Percentiles rank a stretch among this genome's conserved stretches.
These are phyloP conservation scores for Syrista parreyssii DNA, from an alignment of 2,888 invertebrate genomes.

Conservation along the genomic window DNA sequence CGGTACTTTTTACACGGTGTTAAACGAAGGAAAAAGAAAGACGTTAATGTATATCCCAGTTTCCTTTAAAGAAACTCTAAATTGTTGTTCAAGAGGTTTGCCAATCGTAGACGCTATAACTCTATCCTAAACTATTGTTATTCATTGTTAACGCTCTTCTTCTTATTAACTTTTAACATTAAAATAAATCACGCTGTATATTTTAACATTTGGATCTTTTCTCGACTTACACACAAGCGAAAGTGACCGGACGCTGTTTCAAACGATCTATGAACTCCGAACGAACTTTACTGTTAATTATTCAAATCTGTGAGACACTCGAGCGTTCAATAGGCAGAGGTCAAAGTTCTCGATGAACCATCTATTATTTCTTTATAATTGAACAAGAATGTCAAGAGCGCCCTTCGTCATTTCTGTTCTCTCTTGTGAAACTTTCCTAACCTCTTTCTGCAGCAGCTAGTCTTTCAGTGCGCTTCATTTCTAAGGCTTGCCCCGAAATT, in stretches of 20 bases:
- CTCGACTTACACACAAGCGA: slow-evolving; percentile 30
- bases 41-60: slow-evolving; percentile 31
- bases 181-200: slow-evolving; percentile 49
- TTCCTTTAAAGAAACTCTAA: slow-evolving; percentile 52
- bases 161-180: slow-evolving; percentile 60
- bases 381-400: not conserved
- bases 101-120: slow-evolving; percentile 56
- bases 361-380: not conserved
- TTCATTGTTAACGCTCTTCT: slow-evolving; percentile 59
- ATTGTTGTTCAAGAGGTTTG: slow-evolving; percentile 60
- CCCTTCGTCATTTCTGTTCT: not conserved
- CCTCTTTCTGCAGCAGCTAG: slow-evolving; percentile 16
- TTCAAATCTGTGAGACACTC: not conserved
- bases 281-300: not conserved
- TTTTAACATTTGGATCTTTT: slow-evolving; percentile 54
- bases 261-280: not conserved
- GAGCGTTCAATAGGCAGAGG: not conserved
- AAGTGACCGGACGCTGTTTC: not conserved
- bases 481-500: slow-evolving; percentile 1
- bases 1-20: not conserved
- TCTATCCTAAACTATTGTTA: slow-evolving; percentile 56
- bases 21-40: slow-evolving; percentile 16
- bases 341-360: not conserved
- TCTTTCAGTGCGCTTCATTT: slow-evolving; percentile 10
- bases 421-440: slow-evolving; percentile 11